Evolutionary conservation across 2,888 invertebrate genomes (phyloP), one percentile per base, ranked within the genome.

Genomic region (Xanthia icteritia): DNA sequence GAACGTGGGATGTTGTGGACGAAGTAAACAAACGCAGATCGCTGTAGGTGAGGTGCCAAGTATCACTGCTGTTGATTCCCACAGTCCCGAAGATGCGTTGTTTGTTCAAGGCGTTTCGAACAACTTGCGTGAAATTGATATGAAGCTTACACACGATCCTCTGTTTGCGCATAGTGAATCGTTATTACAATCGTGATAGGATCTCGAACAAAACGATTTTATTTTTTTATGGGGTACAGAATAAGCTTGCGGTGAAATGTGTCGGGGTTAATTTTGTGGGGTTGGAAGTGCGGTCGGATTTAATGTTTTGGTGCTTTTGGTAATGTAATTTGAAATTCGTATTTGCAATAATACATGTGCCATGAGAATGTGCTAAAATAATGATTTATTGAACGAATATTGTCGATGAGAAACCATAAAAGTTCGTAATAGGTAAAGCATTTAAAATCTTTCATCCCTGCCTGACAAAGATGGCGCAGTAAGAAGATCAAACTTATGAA

Each of bases 91-190:
- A 80, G 76, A 86, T 58, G 64, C 75, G 74, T 78, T 89, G 82
- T 88, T 88, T 89, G 84, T 76, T 77, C 70, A 83, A 86, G 73
- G 76, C 81, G 76, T 81, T 82, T 92, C 92, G 92, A 92, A 79
- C 86, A 94, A 94, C 92, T 94, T 93, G 91, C 91, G 91, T 93
- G 94, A 94, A 95, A 95, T 95, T 95, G 95, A 95, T 95, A 95
- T 93, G 90, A 90, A 86, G 90, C 90, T 89, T 86, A 90, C 90
- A 91, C 91, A 91, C 89, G 92, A 91, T 89, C 89, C 90, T 90
- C 85, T 92, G 92, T 94, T 93, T 94, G 91, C 88, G 88, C 86
- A 88, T 90, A 91, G 91, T 90, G 91, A 92, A 90, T 91, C 88
- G 90, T 90, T 93, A 91, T 92, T 91, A 91, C 90, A 90, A 90